Evolutionary conservation across 1,140 invertebrate species (phyloP), one percentile per base, ranked within the genome.

Genomic region (Pseudobourletiella spinata): DNA sequence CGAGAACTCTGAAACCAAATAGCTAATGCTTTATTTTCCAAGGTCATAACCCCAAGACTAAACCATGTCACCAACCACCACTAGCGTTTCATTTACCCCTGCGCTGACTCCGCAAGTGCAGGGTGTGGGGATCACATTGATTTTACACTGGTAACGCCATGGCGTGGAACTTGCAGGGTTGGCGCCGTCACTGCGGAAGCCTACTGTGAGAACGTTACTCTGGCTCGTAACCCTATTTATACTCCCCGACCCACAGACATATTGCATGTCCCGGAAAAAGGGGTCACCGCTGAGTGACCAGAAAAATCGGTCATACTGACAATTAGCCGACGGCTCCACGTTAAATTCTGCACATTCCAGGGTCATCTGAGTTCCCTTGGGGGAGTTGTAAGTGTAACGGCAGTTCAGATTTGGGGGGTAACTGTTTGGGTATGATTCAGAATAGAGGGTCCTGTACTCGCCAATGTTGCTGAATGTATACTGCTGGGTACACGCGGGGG

Each of bases 341-440:
- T 63, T 65, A 39, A 68, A 64, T 1, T 61, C 60, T 3, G 0
- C 26, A 39, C 66, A 68, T 1, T 65, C 29, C 30, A 67, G 46
- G n/a, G 8, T 61, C 32, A 64, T 58, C 24, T 15, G 20, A 18
- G 59, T 64, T 32, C 57, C 59, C 1, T n/a, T 16, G 3, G 62
- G 62, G 3, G 61, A 57, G 3, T 8, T 25, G n/a, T 60, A 54
- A 0, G 20, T 51, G 30, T 64, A 67, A 16, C 59, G 24, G 35
- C 62, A 67, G 14, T 61, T 51, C 6, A 61, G 24, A 44, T 64
- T 64, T 4, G 51, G 30, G 16, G 50, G 30, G 42, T 67, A 64
- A 35, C 29, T 54, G 4, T n/a, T 15, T 2, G 62, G 62, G 28
- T 54, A 67, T 6, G 51, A 35, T 3, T 64, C 62, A 1, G 65